Base-by-base conservation (phyloP, 2,797 vertebrate species). In the Melanotaenia trifasciata region DNA sequence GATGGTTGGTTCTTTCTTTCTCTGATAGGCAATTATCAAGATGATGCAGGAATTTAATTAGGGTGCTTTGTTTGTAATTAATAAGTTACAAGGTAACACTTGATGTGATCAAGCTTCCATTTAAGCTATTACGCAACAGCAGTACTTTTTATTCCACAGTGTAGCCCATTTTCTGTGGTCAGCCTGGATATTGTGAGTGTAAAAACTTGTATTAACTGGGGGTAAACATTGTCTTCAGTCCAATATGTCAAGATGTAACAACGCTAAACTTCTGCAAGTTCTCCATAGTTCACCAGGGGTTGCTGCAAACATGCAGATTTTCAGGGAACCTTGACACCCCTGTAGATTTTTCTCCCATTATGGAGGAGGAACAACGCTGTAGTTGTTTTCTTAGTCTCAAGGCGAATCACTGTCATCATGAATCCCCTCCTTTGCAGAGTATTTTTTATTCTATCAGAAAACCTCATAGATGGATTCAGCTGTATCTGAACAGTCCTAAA, bases 311-410 rank as follows among this genome's bases (percentile, higher is more conserved):
- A 66, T 58, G 43, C 18, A 12, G 45, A 43, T 68, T 74, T 36
- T 74, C 43, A 1, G 36, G 53, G 80, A 72, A 56, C 62, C 81
- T 75, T 72, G 58, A 76, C 58, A 76, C 22, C 62, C 9, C 13
- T 32, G 61, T 72, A 70, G 72, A 79, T 72, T 67, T 51, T 35
- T 74, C 60, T 69, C 54, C 28, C 53, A 61, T 70, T 33, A 76
- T 62, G 32, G 40, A 76, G 51, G 68, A 78, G 47, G 61, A 75
- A 57, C 50, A 38, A 32, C 20, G 61, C n/a, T 70, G 54, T 71
- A 28, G 64, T 76, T 80, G 54, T 86, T 87, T 80, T 86, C 24
- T 80, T 78, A 80, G 62, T 78, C 71, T 80, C 24, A 16, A 74
- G 64, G 80, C 22, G 45, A 72, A 59, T 70, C 38, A 18, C 65